A percentile compares a stretch with the other conserved stretches of the same genome.
phyloP scores from a whole-genome alignment of 2,113 vertebrate species.

The Caloenas nicobarica region DNA sequence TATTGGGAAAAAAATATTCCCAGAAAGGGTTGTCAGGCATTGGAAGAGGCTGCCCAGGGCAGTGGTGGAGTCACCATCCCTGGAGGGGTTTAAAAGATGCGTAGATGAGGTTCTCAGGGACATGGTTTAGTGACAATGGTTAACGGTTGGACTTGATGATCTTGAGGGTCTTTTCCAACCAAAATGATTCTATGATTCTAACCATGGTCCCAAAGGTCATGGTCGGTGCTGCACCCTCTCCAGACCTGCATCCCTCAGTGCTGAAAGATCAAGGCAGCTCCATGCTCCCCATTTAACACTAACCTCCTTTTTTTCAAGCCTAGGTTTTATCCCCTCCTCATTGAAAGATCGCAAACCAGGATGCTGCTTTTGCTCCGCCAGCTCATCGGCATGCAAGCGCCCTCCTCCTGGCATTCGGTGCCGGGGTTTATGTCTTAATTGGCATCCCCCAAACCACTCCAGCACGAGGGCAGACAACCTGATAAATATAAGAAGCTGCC shows the following conservation, averaged over 20 bases:
- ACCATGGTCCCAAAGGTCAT: not conserved
- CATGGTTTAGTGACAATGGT: no score
- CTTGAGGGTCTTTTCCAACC: no score
- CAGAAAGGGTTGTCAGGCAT: no score
- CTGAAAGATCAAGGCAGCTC: not conserved
- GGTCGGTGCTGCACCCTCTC: not conserved
- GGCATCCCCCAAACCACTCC: not conserved
- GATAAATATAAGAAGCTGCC: not conserved
- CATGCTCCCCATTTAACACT: not conserved
- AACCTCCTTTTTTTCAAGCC: not conserved
- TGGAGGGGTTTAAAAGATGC: no score
- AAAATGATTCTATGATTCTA: no score
- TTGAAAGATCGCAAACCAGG: not conserved
- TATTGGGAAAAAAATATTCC: no score
- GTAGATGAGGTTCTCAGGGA: no score
- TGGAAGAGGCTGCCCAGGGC: no score
- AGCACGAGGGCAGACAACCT: not conserved
- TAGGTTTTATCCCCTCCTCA: not conserved
- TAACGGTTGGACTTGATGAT: no score
- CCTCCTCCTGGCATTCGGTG: not conserved
- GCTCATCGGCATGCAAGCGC: not conserved
- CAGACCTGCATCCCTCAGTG: not conserved
- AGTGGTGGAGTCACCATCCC: no score
- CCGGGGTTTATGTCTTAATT: slow-evolving; percentile 2
- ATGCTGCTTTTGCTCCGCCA: fast-evolving